Evolutionary conservation across 2,113 vertebrate genomes (phyloP), one percentile per base, ranked within the genome.

Genomic region (Antechinus stuartii): DNA sequence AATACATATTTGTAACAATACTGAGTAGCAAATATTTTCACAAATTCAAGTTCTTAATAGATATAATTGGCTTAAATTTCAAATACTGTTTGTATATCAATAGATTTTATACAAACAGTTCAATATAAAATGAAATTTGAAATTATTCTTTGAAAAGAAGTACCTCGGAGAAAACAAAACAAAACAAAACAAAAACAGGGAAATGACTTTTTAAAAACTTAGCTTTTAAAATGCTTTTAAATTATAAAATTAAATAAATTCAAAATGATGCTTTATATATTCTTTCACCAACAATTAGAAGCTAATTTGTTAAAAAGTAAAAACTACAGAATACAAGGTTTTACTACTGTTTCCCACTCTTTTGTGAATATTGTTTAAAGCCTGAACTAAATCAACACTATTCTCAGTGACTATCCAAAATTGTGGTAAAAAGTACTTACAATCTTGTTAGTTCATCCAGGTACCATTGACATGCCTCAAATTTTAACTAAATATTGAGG

Each of bases 361-460:
- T 76, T 30, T 50, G 26, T 91, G 94, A 96, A 55, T 54, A 76
- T 50, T 92, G 76, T 84, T 50, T 90, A 55, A 93, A 56, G 90
- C 54, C 46, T 93, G 89, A 92, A 97, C 27, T 92, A 12, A 84
- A 30, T 95, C 91, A n/a, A 93, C 76, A 91, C 50, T 94, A 92
- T 93, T 26, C n/a, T 92, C 3, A 42, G 0, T 61, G 94, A 93
- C 27, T 42, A n/a, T 89, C 23, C 42, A 96, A 93, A 92, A 94
- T 55, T 93, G 96, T 95, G 90, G n/a, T 95, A 76, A 55, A 92
- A 89, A 10, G n/a, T 90, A 35, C 42, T 94, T 95, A 91, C 25
- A 95, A 84, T 91, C 95, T 3, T n/a, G 16, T 94, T 89, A 96
- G 68, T 53, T 0, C 92, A 93, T 94, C 54, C 91, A 95, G 93